These are phyloP conservation scores for Gephyroberyx darwinii DNA, from an alignment of 2,797 vertebrate species.

Conservation along the genomic window DNA sequence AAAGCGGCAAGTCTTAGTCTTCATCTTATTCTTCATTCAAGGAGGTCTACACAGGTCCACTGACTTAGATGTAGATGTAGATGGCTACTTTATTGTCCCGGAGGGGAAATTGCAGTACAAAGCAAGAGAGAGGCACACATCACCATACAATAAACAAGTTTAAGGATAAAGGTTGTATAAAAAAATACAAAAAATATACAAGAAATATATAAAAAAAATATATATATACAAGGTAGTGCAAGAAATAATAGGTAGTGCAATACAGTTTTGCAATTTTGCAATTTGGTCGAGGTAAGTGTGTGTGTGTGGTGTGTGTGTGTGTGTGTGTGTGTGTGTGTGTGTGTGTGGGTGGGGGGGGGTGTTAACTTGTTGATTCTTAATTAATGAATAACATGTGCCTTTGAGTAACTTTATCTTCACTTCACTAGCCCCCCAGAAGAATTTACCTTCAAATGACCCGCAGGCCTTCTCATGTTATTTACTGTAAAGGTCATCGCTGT, in stretches of 20 bases:
- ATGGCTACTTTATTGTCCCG: not conserved
- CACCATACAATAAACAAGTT: no score
- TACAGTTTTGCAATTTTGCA: no score
- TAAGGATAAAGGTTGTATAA: no score
- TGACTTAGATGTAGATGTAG: not conserved
- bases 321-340: no score
- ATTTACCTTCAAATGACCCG: constrained; percentile 24
- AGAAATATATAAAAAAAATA: no score
- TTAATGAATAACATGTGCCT: constrained; percentile 44
- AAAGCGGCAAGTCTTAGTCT: constrained; percentile 8
- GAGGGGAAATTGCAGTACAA: not conserved
- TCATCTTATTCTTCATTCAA: constrained; percentile 14
- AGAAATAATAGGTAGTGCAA: no score
- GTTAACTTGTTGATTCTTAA: not conserved
- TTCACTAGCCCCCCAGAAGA: not conserved
- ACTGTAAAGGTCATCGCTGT: constrained; percentile 11
- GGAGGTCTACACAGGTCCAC: not conserved
- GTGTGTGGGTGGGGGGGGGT: no score
- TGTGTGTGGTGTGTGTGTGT: no score
- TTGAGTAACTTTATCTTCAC: not conserved
- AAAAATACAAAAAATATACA: no score
- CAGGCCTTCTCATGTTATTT: constrained; percentile 14
- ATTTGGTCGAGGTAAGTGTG: no score
- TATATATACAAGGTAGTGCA: no score
- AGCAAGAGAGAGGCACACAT: no score